Percentiles rank a stretch among this genome's conserved stretches.
Evolutionary conservation across 2,888 invertebrate genomes (phyloP).

Genomic region (Drosophila merina): DNA sequence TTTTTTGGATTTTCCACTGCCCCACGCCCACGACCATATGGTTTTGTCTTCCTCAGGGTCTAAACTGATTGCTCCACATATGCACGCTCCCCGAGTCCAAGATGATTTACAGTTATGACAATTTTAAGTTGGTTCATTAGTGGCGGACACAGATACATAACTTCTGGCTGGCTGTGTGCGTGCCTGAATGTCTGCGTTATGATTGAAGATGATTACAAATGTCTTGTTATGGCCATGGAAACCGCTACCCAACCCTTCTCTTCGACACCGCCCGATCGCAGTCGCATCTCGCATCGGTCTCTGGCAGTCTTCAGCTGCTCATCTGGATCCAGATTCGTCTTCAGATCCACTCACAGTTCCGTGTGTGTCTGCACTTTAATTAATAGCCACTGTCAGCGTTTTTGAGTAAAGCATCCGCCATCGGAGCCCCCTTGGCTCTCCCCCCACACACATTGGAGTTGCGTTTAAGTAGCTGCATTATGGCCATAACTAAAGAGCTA

Average conservation of each 20-base stretch:
- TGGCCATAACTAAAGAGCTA: slow-evolving; percentile 51
- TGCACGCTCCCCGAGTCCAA: slow-evolving; percentile 65
- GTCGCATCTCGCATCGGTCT: slow-evolving; percentile 13
- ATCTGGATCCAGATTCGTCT: slow-evolving; percentile 38
- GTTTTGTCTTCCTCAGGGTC: slow-evolving; percentile 8
- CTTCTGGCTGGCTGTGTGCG: slow-evolving; percentile 10
- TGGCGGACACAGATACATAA: slow-evolving; percentile 46
- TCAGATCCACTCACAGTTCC: slow-evolving; percentile 52
- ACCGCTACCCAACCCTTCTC: slow-evolving; percentile 20
- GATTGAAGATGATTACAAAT: slow-evolving; percentile 78
- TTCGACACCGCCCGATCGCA: too few relatives aligned
- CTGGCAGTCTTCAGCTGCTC: slow-evolving; percentile 31
- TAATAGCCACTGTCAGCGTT: slow-evolving; percentile 76
- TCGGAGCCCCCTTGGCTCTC: neutral
- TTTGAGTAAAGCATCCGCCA: slow-evolving; percentile 67
- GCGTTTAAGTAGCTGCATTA: slow-evolving; percentile 54
- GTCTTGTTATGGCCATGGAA: slow-evolving; percentile 73
- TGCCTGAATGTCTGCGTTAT: slow-evolving; percentile 60
- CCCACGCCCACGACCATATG: slow-evolving; percentile 17
- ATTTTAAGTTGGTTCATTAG: slow-evolving; percentile 81
- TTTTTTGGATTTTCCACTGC: neutral
- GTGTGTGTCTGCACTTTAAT: slow-evolving; percentile 64
- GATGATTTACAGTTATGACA: slow-evolving; percentile 80
- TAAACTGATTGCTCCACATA: slow-evolving; percentile 66
- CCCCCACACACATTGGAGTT: slow-evolving; percentile 29